Evolutionary conservation across 2,113 vertebrate species (phyloP).

Genomic region (Hypomesus transpacificus): DNA sequence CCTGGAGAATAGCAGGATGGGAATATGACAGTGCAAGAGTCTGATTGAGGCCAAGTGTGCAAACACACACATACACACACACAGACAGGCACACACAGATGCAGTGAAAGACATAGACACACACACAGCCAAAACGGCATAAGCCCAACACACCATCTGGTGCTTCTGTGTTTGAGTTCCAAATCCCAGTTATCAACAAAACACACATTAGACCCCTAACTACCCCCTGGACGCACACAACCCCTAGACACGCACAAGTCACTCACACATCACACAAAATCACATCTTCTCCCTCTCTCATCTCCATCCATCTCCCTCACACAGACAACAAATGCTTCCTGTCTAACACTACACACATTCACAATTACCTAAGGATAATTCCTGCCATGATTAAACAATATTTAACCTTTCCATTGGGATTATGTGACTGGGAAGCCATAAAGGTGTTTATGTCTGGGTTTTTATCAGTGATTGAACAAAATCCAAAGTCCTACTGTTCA

Average conservation of each 20-base stretch:
- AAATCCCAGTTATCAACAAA: slow-evolving; percentile 74
- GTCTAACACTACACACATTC: too few species aligned
- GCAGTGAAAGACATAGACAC: slow-evolving; percentile 6
- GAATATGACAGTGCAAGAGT: slow-evolving; percentile 10
- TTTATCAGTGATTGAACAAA: neutral
- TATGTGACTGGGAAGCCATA: neutral
- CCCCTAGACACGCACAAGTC: slow-evolving; percentile 19
- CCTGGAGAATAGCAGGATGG: slow-evolving; percentile 32
- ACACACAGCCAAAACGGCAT: slow-evolving; percentile 48
- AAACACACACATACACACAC: slow-evolving; percentile 1
- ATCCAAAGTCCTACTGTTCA: slow-evolving; percentile 29
- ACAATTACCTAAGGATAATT: too few species aligned
- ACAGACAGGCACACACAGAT: slow-evolving; percentile 22
- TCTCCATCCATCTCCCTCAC: neutral
- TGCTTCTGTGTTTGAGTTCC: slow-evolving; percentile 63
- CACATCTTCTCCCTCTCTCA: slow-evolving; percentile 38
- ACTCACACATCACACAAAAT: slow-evolving; percentile 9
- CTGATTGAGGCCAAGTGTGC: neutral
- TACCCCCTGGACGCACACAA: slow-evolving; percentile 39
- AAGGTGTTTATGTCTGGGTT: neutral
- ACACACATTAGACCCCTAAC: slow-evolving; percentile 65
- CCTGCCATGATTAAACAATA: too few species aligned
- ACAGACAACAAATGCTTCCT: too few species aligned
- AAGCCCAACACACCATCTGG: slow-evolving; percentile 73
- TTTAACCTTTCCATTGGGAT: too few species aligned